Base-by-base conservation (phyloP, 2,113 vertebrate genomes). In the Theristicus caerulescens region DNA sequence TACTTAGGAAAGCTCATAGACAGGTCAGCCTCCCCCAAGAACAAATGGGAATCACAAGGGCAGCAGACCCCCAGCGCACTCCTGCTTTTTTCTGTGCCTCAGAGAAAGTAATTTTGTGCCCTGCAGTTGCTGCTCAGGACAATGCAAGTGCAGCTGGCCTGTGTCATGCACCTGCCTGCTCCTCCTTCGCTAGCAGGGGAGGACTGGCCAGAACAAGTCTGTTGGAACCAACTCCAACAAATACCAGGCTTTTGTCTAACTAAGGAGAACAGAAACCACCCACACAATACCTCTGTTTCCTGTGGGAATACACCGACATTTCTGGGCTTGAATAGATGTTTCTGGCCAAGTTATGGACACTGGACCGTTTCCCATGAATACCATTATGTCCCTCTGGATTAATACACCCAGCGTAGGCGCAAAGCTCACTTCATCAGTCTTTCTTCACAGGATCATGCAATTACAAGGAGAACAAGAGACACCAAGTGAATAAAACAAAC, bases 251-350 rank as follows among this genome's bases (percentile, higher is more conserved):
- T 93, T n/a, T 90, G 62, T 80, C 71, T 70, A 58, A 78, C 82
- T 42, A 25, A 88, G 78, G 70, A 80, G 88, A 90, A 67, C 46
- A 94, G 92, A 85, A 96, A 59, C 46, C 42, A 80, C 55, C 12
- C 26, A 46, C 64, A 92, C 85, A 88, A 94, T 80, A 46, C 66
- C 26, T 71, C 52, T 49, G 25, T 34, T 94, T 94, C 95, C 93
- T 92, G 76, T 86, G 93, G 94, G 90, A 96, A 90, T 62, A 81
- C 38, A 81, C 79, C 1, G 9, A 65, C 58, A 36, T 90, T 96
- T 85, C 73, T 69, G 73, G 73, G n/a, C 70, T 91, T 96, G 84
- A 91, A 94, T 46, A 93, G 85, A 36, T 27, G 72, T 66, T 92
- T 90, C 72, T 93, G 91, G 82, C 47, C 72, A 55, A 89, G 80